Conservation (phyloP, 2,113 vertebrate genomes). For the Crotalus helleri region DNA sequence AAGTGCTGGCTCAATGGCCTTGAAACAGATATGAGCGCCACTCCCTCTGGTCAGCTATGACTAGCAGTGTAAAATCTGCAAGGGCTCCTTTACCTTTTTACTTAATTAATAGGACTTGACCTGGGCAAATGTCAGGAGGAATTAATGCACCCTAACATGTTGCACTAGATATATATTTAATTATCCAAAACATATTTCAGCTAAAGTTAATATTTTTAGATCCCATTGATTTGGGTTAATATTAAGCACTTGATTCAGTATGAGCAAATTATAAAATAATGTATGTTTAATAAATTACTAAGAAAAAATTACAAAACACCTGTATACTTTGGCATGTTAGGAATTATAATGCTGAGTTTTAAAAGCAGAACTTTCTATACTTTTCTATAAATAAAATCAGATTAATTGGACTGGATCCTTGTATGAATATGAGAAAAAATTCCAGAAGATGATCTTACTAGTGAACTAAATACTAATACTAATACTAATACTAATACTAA, state of each 20-base stretch:
- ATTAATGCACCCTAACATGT: constrained; percentile 31
- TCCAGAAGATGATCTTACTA: not conserved
- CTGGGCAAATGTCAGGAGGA: constrained; percentile 31
- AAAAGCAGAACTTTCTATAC: not conserved
- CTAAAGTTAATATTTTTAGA: constrained; percentile 4
- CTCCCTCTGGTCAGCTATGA: too few relatives aligned
- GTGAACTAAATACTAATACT: not conserved
- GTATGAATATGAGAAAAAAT: not conserved
- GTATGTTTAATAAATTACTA: not conserved
- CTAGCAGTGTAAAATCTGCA: too few relatives aligned
- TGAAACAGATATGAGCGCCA: too few relatives aligned
- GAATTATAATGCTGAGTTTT: too few relatives aligned
- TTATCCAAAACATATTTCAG: constrained; percentile 14
- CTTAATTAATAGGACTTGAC: constrained; percentile 29
- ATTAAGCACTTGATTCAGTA: not conserved
- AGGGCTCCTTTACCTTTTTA: too few relatives aligned
- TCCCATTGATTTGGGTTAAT: constrained; percentile 11
- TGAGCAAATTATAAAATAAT: not conserved
- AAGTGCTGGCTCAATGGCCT: too few relatives aligned
- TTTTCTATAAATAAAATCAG: not conserved
- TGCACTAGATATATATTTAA: constrained; percentile 30
- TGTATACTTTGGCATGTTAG: not conserved
- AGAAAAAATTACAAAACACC: not conserved
- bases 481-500: too few relatives aligned
- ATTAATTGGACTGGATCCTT: not conserved